Base-by-base conservation (phyloP, 2,797 vertebrate genomes). In the Smutsia temminckii region DNA sequence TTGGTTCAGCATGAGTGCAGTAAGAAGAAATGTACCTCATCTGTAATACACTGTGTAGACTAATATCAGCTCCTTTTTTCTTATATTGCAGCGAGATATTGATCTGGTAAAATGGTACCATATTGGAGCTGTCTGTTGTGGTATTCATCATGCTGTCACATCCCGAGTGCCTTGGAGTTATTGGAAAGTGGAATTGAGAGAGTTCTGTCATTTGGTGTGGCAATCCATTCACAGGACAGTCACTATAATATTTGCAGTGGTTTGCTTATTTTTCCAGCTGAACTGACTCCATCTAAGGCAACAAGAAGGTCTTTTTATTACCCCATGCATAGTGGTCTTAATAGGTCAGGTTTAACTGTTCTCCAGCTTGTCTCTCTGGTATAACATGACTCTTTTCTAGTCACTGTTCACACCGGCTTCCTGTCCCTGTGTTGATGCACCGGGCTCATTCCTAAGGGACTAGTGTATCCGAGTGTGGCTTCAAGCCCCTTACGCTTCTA, bases 81-180 rank as follows among this genome's bases (percentile, higher is more conserved):
- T 99, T 99, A 99, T 99, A 99, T 99, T 99, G 99, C 99, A 99
- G 99, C 97, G 99, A 99, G 99, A 99, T 99, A 99, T 99, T 99
- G 99, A 99, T 99, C 99, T 99, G 99, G 98, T 99, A 99, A 99
- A 99, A 99, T 99, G 99, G 99, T 99, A 99, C 99, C 99, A 99
- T 99, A 99, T 99, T 99, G 99, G 99, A 99, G 99, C 99, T 99
- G 99, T 99, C 99, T 99, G 99, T 99, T 99, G 99, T 99, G 99
- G 99, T 99, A 99, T 99, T 99, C 99, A 99, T 99, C 99, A 99
- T 99, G 98, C 99, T 99, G 99, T 99, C 99, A 99, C 99, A 99
- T 99, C 98, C 99, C 98, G 98, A 99, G 99, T 99, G 99, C 99
- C 99, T 99, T 98, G 98, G 99, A 99, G 99, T 99, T 99, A 99